Conservation (phyloP, 2,113 vertebrate species). For the Brienomyrus brachyistius region DNA sequence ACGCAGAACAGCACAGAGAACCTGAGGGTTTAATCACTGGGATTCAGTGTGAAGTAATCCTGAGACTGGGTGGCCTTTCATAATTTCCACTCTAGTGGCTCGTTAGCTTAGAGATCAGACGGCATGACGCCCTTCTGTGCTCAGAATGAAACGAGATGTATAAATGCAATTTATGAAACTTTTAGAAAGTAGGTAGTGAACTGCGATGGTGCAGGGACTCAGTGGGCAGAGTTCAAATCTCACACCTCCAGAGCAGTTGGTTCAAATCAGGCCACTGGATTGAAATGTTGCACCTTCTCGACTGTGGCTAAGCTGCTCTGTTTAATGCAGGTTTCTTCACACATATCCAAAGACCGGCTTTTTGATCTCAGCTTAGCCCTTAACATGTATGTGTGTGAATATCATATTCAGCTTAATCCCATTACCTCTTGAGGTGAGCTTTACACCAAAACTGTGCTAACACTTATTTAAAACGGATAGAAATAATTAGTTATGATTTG, state of each 20-base stretch:
- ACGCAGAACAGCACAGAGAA: not conserved
- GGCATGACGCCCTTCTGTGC: not conserved
- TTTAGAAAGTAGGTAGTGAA: not conserved
- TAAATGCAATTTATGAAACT: not conserved
- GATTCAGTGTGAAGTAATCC: not conserved
- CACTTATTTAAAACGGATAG: not conserved
- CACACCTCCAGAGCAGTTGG: not conserved
- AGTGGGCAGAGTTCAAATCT: not conserved
- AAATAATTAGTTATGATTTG: not conserved
- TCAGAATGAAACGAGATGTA: not conserved
- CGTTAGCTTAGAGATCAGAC: not conserved
- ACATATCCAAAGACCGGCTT: not conserved
- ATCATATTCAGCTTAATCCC: not conserved
- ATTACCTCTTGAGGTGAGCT: not conserved
- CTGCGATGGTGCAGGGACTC: not conserved
- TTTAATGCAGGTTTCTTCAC: not conserved
- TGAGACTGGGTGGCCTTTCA: not conserved
- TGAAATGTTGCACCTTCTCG: not conserved
- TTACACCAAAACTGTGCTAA: not conserved
- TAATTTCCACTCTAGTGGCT: slow-evolving; percentile 1
- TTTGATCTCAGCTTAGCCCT: not conserved
- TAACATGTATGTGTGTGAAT: not conserved
- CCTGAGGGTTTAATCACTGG: not conserved
- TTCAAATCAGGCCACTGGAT: not conserved
- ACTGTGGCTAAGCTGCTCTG: not conserved